Conservation (phyloP, 2,888 invertebrate species). For the Apoda limacodes region DNA sequence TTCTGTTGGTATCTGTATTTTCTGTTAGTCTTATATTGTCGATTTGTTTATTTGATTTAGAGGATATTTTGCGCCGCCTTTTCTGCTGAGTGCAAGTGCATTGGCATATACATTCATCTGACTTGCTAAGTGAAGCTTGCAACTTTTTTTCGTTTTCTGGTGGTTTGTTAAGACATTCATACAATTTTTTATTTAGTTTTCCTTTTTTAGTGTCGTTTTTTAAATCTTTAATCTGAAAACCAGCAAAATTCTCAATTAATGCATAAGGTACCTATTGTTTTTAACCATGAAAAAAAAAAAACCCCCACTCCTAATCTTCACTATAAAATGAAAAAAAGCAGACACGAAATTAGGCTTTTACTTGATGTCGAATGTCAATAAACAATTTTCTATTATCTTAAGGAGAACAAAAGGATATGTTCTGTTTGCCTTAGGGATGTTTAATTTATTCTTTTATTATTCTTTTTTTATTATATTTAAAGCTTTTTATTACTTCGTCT, state of each 20-base stretch:
- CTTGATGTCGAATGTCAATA: too few species aligned
- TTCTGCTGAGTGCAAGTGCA: slow-evolving; percentile 39
- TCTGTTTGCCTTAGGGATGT: too few species aligned
- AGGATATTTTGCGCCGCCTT: slow-evolving; percentile 28
- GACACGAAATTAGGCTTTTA: too few species aligned
- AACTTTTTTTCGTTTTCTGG: slow-evolving; percentile 44
- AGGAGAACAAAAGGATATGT: too few species aligned
- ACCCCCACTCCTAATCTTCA: too few species aligned
- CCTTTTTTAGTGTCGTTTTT: slow-evolving; percentile 48
- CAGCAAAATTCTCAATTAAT: slow-evolving; percentile 3
- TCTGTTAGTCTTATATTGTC: slow-evolving; percentile 4
- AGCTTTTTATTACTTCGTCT: too few species aligned
- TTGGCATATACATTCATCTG: slow-evolving; percentile 34
- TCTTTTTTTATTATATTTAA: too few species aligned
- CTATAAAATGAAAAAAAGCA: too few species aligned
- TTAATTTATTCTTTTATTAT: too few species aligned
- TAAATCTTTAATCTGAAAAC: slow-evolving; percentile 44
- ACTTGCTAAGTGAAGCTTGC: slow-evolving; percentile 28
- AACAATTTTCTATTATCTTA: too few species aligned
- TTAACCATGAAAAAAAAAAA: neutral
- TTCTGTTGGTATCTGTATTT: slow-evolving; percentile 4
- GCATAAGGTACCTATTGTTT: slow-evolving; percentile 1
- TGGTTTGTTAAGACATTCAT: slow-evolving; percentile 39
- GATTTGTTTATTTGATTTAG: slow-evolving; percentile 21
- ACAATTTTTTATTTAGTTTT: slow-evolving; percentile 40